Evolutionary conservation across 1,140 invertebrate species (phyloP), one percentile per base, ranked within the genome.

Genomic region (Trachymyrmex septentrionalis): DNA sequence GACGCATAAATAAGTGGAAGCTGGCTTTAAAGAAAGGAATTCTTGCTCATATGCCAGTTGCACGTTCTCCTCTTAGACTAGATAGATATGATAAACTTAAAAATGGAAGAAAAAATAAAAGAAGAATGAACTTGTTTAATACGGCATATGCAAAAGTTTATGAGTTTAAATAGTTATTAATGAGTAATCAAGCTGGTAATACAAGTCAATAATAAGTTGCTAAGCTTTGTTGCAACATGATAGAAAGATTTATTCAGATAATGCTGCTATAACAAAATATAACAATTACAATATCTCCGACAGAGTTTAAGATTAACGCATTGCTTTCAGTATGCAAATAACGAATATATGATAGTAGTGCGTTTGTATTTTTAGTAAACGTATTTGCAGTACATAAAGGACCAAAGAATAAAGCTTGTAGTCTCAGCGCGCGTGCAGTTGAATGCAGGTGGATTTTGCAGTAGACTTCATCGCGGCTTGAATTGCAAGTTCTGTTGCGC

Each of bases 381-480:
- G 7, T 27, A 48, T 44, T 7, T 21, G 21, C 34, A 24, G 10
- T 72, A n/a, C 67, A 82, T 73, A 73, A 82, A 82, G 44, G 7
- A 10, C 21, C 19, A 4, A 44, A 73, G 55, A 73, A 84, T 73
- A 84, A 84, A 84, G 19, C 55, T 44, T 4, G 66, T 69, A 55
- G 16, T 3, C n/a, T 55, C 53, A 4, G 12, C 27, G n/a, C 48
- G 34, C 53, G 44, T 48, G 66, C 19, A 21, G 34, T 9, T 59
- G 24, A 82, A 48, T 73, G 27, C 64, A n/a, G 50, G 21, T 48
- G 21, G 24, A 63, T 61, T 82, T 72, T 50, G 27, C 38, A 59
- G 50, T 48, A 30, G 24, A 82, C 38, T 73, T 73, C 59, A 73
- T 71, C 80, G 80, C 67, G 67, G 67, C 53, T 82, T 82, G 67